Base-by-base conservation (phyloP, 2,797 vertebrate species). In the Eospalax fontanierii region DNA sequence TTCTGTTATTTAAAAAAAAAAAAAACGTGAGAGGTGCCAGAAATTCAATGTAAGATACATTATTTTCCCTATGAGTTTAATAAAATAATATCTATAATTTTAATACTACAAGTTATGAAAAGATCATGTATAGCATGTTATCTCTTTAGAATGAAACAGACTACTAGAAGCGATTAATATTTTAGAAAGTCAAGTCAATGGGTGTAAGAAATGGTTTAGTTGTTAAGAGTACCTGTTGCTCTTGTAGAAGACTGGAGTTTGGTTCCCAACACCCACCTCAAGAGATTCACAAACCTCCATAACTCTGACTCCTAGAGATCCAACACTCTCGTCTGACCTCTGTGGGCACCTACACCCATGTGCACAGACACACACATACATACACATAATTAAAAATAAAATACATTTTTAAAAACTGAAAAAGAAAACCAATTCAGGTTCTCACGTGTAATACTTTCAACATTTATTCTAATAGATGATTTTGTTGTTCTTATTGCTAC, bases 181-280 rank as follows among this genome's bases (percentile, higher is more conserved):
- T 91, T 50, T 76, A 70, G 76, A 94, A 95, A 93, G 83, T 4
- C 4, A 87, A 66, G 19, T 35, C 73, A 70, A 75, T 6, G 18
- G 40, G 61, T 40, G 22, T 11, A 28, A 66, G 10, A 46, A 11
- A 40, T 30, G 46, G 18, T 12, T 83, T 28, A n/a, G 46, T 3
- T 46, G 8, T 82, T 82, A 66, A 46, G 28, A 66, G 40, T 66
- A 46, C 80, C 11, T 19, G 33, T 4, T 65, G 16, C 10, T 43
- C 28, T 50, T 84, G 40, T 28, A 24, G 30, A 66, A 15, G 28
- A 66, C 30, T 46, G 19, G 80, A 46, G 63, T n/a, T 66, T 30
- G 3, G 61, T 66, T 66, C 61, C 14, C 7, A 35, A 26, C 24
- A 63, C 15, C 4, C 10, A 81, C 7, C 10, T 81, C 26, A 16